phyloP scores from a whole-genome alignment of 2,113 vertebrate genomes.

The Lagopus leucura region DNA sequence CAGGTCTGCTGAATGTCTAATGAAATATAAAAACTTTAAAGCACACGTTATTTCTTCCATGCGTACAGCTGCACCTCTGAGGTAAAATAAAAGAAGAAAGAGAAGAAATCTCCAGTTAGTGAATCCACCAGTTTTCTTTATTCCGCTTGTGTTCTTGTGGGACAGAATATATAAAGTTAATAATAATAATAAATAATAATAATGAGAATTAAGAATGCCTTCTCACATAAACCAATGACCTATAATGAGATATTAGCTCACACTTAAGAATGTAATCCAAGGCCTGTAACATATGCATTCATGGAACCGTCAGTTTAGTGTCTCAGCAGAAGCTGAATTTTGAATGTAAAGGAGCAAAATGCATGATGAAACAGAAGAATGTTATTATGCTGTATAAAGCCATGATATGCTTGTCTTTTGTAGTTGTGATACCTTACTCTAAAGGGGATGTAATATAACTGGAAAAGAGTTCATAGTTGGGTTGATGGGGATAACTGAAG shows the following conservation, averaged over 20 bases:
- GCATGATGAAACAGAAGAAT: neutral
- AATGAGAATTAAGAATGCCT: neutral
- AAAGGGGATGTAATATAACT: neutral
- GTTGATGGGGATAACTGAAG: neutral
- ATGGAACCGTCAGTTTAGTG: neutral
- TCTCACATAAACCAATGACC: neutral
- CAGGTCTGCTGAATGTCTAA: neutral
- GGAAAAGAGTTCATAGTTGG: neutral
- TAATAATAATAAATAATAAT: neutral
- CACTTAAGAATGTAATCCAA: rapidly evolving
- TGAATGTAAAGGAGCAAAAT: neutral
- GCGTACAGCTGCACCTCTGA: neutral
- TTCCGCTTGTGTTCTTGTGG: neutral
- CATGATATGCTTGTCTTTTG: neutral
- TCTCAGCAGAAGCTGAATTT: neutral
- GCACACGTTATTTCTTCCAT: neutral
- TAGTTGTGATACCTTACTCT: neutral
- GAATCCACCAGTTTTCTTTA: neutral
- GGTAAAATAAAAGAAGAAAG: neutral
- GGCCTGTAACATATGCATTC: neutral
- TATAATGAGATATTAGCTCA: neutral
- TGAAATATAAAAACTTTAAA: neutral
- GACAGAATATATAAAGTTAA: neutral
- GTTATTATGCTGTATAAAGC: neutral
- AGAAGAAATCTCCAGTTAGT: neutral